Conservation (phyloP, 1,140 invertebrate species). For the Thalassaphorura encarpata region DNA sequence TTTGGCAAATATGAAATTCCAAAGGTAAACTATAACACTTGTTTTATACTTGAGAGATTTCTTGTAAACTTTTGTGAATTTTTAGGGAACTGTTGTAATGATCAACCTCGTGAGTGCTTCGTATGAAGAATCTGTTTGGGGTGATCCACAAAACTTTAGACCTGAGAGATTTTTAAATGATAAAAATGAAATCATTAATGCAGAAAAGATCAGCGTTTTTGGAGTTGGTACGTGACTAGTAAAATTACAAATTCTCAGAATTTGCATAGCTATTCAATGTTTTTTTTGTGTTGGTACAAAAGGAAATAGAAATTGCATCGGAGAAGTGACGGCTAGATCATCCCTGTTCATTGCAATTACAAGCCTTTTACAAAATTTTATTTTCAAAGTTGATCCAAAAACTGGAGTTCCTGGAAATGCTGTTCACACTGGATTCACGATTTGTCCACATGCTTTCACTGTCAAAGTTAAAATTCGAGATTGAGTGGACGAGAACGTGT, state of each 20-base stretch:
- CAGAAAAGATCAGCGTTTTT: not conserved
- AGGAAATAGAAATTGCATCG: not conserved
- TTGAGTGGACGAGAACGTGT: no score
- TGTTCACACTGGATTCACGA: no score
- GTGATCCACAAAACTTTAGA: conserved; percentile 57
- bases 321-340: not conserved
- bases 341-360: not conserved
- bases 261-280: no score
- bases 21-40: conserved; percentile 12
- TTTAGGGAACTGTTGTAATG: conserved; percentile 65
- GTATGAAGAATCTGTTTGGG: conserved; percentile 57
- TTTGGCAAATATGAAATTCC: conserved; percentile 36
- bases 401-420: no score
- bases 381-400: no score
- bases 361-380: not conserved
- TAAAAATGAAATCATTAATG: conserved; percentile 11
- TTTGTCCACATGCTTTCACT: no score
- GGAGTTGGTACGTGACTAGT: no score
- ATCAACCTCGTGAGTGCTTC: conserved; percentile 64
- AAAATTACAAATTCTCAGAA: no score
- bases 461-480: no score
- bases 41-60: not conserved
- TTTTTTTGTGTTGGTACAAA: no score
- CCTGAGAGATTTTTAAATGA: conserved; percentile 64
- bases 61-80: not conserved